Evolutionary conservation across 2,113 vertebrate species (phyloP), one percentile per base, ranked within the genome.

Genomic region (Brevimyrus niger): DNA sequence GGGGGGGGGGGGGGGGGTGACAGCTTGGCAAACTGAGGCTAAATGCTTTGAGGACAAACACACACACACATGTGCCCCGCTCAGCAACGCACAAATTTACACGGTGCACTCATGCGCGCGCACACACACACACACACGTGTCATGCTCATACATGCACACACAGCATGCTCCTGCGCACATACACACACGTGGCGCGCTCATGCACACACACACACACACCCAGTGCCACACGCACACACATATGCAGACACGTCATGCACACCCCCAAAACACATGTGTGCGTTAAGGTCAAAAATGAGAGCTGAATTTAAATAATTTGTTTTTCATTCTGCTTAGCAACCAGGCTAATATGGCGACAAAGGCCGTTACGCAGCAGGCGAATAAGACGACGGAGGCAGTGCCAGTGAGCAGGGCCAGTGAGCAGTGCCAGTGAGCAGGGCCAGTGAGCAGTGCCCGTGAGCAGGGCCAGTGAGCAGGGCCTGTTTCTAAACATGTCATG

Each of bases 271-370:
- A 91, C 92, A 90, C 91, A 88, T 86, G 88, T 92, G 89, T 91
- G 94, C 94, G 91, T 94, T 95, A 95, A 95, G 94, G 95, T 96
- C 94, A 95, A 91, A 94, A 90, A 61, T 90, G 83, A 90, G 93
- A 93, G 92, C 92, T 93, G 94, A 94, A 82, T 48, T 87, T 17
- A 55, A 87, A n/a, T 35, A 19, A 87, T 50, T 87, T 38, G 27
- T 10, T 38, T 53, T 7, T 51, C 7, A 17, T 53, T 35, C 48
- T 87, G 47, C 47, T 87, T 35, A 35, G 48, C 85, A 55, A 11
- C 82, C 44, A 46, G 44, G 21, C 38, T 84, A 19, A 84, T 6
- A 11, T n/a, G 46, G 47, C 69, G 73, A 21, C 44, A 17, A 48
- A 88, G 50, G n/a, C 87, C 1, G 0, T 73, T 15, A 15, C 3